These are phyloP conservation scores for Onychomys torridus DNA, from an alignment of 2,797 vertebrate species.

Conservation along the genomic window DNA sequence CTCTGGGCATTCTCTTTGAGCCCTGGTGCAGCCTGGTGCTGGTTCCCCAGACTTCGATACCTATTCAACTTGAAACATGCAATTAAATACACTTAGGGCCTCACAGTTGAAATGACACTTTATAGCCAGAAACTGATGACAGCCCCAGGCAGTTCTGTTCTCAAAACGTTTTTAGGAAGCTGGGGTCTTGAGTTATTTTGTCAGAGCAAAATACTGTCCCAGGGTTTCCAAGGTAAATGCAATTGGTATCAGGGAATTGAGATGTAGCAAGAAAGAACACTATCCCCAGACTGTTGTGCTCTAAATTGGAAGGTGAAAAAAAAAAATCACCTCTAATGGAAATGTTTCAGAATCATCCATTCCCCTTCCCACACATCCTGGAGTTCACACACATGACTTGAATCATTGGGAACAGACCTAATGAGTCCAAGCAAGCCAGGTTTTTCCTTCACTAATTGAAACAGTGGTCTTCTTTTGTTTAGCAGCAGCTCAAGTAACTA, in stretches of 20 bases:
- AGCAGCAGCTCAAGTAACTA: not conserved
- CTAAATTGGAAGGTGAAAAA: not conserved
- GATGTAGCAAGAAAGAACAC: not conserved
- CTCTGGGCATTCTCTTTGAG: too few species aligned
- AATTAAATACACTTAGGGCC: too few species aligned
- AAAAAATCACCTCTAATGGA: not conserved
- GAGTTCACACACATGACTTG: not conserved
- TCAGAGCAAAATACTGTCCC: constrained; percentile 10
- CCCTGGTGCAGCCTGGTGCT: too few species aligned
- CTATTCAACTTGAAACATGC: too few species aligned
- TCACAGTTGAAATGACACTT: too few species aligned
- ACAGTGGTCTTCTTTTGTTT: not conserved
- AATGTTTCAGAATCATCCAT: constrained; percentile 33
- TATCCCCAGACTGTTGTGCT: not conserved
- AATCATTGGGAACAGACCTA: not conserved
- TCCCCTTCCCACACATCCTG: not conserved
- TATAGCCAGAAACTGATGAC: too few species aligned
- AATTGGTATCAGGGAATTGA: not conserved
- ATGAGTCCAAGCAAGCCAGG: not conserved
- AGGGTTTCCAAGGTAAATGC: constrained; percentile 4
- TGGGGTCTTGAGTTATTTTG: not conserved
- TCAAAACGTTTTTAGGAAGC: not conserved
- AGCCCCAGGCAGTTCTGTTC: too few species aligned
- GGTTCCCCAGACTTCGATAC: too few species aligned
- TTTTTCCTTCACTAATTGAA: not conserved